Evolutionary conservation across 1,140 invertebrate species (phyloP).

Genomic region (Zaprionus vittiger): DNA sequence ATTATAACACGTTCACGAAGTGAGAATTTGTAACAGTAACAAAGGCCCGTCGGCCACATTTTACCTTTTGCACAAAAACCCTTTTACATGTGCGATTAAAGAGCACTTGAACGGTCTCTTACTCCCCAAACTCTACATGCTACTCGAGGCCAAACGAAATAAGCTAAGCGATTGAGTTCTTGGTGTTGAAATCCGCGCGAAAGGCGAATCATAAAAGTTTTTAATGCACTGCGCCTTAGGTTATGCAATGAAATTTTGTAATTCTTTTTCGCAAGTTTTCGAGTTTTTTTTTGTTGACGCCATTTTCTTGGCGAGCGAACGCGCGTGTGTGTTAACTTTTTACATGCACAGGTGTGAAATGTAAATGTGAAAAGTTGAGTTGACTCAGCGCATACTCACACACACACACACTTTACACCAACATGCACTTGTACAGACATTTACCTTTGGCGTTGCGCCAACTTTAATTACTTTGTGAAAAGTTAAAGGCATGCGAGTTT

Average conservation of each 20-base stretch:
- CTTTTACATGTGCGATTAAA: neutral
- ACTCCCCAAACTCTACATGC: neutral
- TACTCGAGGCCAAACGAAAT: neutral
- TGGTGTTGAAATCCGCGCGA: conserved; percentile 18
- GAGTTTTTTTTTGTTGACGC: conserved; percentile 46
- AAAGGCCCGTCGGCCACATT: neutral
- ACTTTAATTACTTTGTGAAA: conserved; percentile 80
- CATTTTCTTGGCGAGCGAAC: conserved; percentile 42
- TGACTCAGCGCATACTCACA: conserved; percentile 34
- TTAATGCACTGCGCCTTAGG: conserved; percentile 46
- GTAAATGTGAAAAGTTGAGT: conserved; percentile 71
- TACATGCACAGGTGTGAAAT: conserved; percentile 73
- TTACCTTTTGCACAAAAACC: neutral
- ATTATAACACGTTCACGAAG: neutral
- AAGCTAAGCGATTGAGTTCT: conserved; percentile 9
- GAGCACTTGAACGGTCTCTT: neutral
- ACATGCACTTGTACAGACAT: conserved; percentile 31
- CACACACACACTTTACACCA: conserved; percentile 4
- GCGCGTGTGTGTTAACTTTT: conserved; percentile 72
- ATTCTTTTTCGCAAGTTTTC: conserved; percentile 49
- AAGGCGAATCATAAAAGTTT: conserved; percentile 39
- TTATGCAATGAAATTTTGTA: conserved; percentile 50
- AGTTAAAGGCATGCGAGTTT: conserved; percentile 79
- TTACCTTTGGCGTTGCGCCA: conserved; percentile 61
- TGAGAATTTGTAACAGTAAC: neutral